Conservation (phyloP, 2,797 vertebrate species). For the Acrossocheilus wenchowensis region DNA sequence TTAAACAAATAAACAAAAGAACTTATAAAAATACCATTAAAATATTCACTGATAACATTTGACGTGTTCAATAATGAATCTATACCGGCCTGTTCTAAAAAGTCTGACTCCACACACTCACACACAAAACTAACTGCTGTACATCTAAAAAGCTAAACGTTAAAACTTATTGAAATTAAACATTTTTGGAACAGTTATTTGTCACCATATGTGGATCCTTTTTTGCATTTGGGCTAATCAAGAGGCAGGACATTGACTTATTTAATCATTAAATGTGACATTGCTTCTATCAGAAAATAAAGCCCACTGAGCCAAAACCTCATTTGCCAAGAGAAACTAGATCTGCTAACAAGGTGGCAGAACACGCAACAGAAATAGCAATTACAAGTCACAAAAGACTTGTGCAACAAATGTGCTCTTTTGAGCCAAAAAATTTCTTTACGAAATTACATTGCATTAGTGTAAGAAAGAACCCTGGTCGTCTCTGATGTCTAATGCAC, state of each 20-base stretch:
- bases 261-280: slow-evolving; percentile 9
- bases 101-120: neutral
- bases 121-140: neutral
- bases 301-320: neutral
- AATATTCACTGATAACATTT: neutral
- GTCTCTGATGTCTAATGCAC: slow-evolving; percentile 5
- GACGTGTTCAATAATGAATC: neutral
- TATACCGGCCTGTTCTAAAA: too few relatives aligned
- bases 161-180: neutral
- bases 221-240: slow-evolving; percentile 30
- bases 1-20: neutral
- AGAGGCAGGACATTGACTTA: neutral
- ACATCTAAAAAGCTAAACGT: neutral
- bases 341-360: slow-evolving; percentile 22
- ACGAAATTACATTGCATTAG: slow-evolving; percentile 17
- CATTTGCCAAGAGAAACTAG: slow-evolving; percentile 23
- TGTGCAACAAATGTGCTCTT: neutral
- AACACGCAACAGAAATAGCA: slow-evolving; percentile 1
- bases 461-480: slow-evolving; percentile 6
- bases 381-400: slow-evolving; percentile 35
- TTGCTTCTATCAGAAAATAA: slow-evolving; percentile 16
- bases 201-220: neutral
- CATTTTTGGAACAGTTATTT: neutral
- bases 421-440: neutral
- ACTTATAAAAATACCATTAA: neutral